Conservation (phyloP, 1,140 invertebrate species). For the Carposina sasakii region DNA sequence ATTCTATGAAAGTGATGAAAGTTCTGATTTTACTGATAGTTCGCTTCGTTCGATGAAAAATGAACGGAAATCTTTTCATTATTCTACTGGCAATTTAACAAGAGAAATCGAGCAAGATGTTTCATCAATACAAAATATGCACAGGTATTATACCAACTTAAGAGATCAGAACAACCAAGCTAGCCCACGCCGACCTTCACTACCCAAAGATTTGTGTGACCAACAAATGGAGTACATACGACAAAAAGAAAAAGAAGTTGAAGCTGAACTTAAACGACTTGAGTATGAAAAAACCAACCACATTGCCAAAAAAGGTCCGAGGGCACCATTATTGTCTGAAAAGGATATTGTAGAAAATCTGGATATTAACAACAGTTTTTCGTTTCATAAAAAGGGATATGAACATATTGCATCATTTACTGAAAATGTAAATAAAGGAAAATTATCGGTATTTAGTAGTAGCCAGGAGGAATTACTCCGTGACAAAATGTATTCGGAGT, state of each 20-base stretch:
- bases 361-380: constrained; percentile 27
- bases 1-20: constrained; percentile 60
- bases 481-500: constrained; percentile 87
- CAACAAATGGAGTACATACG: constrained; percentile 80
- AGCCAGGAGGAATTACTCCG: constrained; percentile 77
- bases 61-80: constrained; percentile 66
- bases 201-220: constrained; percentile 79
- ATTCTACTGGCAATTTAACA: constrained; percentile 63
- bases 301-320: constrained; percentile 43
- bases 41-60: constrained; percentile 53
- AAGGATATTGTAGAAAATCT: constrained; percentile 27
- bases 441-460: constrained; percentile 55
- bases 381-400: constrained; percentile 30
- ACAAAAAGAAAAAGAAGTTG: constrained; percentile 77
- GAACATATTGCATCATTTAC: constrained; percentile 19
- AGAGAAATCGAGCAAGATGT: constrained; percentile 70
- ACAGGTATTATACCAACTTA: constrained; percentile 53
- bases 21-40: constrained; percentile 50
- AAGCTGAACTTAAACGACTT: constrained; percentile 74
- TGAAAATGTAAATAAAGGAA: constrained; percentile 30
- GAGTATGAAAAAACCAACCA: constrained; percentile 70
- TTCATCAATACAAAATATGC: constrained; percentile 61
- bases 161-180: constrained; percentile 31
- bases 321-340: constrained; percentile 53
- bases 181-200: constrained; percentile 68